These are phyloP conservation scores for Pandemis cinnamomeana DNA, from an alignment of 2,888 invertebrate genomes.

Conservation along the genomic window DNA sequence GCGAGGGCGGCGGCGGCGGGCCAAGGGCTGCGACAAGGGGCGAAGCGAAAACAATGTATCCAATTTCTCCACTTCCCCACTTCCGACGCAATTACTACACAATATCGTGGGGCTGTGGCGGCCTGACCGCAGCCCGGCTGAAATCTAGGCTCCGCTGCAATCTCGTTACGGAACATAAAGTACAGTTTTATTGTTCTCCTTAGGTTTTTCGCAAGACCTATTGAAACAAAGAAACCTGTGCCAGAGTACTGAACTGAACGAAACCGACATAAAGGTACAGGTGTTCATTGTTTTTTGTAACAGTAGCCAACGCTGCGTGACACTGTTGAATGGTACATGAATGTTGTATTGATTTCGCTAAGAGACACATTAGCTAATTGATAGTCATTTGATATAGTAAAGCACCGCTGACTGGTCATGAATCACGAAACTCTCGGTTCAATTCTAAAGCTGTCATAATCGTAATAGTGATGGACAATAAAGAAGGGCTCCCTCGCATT, in stretches of 20 bases:
- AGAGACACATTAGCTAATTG: slow-evolving; percentile 46
- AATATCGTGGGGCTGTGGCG: slow-evolving; percentile 68
- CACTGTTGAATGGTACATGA: slow-evolving; percentile 42
- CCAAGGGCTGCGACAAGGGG: slow-evolving; percentile 55
- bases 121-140: slow-evolving; percentile 71
- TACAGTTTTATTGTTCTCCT: slow-evolving; percentile 70
- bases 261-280: slow-evolving; percentile 45
- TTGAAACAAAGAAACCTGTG: slow-evolving; percentile 67
- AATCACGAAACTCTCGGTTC: slow-evolving; percentile 45
- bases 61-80: slow-evolving; percentile 79
- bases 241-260: slow-evolving; percentile 43
- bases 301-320: slow-evolving; percentile 40
- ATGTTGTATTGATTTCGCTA: slow-evolving; percentile 33
- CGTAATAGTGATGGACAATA: slow-evolving; percentile 46
- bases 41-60: slow-evolving; percentile 75
- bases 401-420: slow-evolving; percentile 29
- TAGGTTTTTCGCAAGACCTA: slow-evolving; percentile 71
- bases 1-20: slow-evolving; percentile 50
- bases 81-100: slow-evolving; percentile 80
- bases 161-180: slow-evolving; percentile 79
- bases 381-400: slow-evolving; percentile 46
- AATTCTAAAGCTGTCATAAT: slow-evolving; percentile 46
- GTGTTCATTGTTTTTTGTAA: slow-evolving; percentile 43
- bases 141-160: slow-evolving; percentile 73
- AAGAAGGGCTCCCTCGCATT: slow-evolving; percentile 46